Evolutionary conservation across 2,113 vertebrate species (phyloP).

Genomic region (Axis porcinus): DNA sequence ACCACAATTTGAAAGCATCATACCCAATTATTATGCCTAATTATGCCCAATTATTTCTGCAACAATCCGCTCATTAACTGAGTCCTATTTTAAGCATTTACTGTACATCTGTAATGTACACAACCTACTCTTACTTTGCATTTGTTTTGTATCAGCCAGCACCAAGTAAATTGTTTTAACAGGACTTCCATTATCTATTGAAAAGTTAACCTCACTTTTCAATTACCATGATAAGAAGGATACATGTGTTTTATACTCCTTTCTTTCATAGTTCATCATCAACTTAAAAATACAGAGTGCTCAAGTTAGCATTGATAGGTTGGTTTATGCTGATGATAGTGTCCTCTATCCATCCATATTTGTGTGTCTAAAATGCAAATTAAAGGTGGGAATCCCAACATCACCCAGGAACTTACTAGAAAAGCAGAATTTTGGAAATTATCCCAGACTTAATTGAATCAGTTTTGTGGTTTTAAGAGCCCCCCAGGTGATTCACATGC

Average conservation of each 20-base stretch:
- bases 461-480: not conserved
- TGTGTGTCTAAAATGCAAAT: not conserved
- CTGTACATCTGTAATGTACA: not conserved
- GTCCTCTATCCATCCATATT: not conserved
- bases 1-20: not conserved
- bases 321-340: not conserved
- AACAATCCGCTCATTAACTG: not conserved
- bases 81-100: not conserved
- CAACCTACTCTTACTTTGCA: not conserved
- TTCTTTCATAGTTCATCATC: not conserved
- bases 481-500: not conserved
- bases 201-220: not conserved
- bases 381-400: not conserved
- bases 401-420: not conserved
- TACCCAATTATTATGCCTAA: not conserved
- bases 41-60: not conserved
- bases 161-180: not conserved
- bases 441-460: not conserved
- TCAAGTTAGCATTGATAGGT: not conserved
- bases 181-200: not conserved
- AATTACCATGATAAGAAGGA: not conserved
- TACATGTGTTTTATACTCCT: not conserved
- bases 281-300: not conserved
- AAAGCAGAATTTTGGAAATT: constrained; percentile 2
- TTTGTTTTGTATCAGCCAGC: not conserved